Percentiles rank a stretch among this genome's conserved stretches.
Evolutionary conservation across 2,888 invertebrate species (phyloP).

Genomic region (Lasioglossum villosulum): DNA sequence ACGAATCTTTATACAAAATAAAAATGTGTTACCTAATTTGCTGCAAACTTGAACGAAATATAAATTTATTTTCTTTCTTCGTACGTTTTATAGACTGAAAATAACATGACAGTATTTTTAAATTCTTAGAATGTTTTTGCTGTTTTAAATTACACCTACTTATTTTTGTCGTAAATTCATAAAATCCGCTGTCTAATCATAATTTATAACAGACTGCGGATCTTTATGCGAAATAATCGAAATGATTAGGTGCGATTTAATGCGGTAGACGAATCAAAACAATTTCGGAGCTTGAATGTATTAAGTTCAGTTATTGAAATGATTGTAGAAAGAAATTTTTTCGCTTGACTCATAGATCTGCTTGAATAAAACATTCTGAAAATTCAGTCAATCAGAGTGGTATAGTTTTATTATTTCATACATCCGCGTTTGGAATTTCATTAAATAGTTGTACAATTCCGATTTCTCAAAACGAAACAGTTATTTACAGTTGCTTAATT

Average conservation of each 20-base stretch:
- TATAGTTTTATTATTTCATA: constrained; percentile 31
- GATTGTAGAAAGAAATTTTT: not conserved
- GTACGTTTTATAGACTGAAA: too few relatives aligned
- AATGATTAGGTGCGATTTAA: not conserved
- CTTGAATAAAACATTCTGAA: not conserved
- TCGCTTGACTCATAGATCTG: not conserved
- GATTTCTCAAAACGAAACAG: not conserved
- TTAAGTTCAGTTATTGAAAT: not conserved
- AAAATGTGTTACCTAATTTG: too few relatives aligned
- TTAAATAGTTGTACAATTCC: not conserved
- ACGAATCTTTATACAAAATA: not conserved
- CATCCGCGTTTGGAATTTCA: not conserved
- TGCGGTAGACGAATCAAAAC: not conserved
- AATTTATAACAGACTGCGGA: not conserved
- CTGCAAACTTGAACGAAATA: too few relatives aligned
- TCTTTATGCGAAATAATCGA: not conserved
- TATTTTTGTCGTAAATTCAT: too few relatives aligned
- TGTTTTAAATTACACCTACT: too few relatives aligned
- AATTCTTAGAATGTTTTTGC: too few relatives aligned
- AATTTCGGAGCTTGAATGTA: not conserved
- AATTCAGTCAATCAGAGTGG: not conserved
- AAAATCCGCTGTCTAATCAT: not conserved
- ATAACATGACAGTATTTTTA: too few relatives aligned
- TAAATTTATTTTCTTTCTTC: too few relatives aligned
- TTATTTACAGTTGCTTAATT: constrained; percentile 44